Evolutionary conservation across 2,888 invertebrate species (phyloP), one percentile per base, ranked within the genome.

Genomic region (Pammene aurita): DNA sequence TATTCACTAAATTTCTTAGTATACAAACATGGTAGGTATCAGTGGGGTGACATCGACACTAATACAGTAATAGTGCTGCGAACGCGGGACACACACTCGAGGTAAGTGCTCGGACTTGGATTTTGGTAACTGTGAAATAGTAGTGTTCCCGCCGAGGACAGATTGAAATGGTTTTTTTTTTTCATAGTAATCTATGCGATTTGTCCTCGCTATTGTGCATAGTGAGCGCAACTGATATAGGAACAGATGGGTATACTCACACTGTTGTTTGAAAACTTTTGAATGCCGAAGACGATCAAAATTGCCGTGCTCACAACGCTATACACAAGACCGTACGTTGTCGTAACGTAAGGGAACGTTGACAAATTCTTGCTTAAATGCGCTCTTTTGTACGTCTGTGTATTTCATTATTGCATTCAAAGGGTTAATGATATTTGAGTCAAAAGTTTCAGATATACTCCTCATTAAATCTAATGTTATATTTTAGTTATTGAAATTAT

Each of bases 1-100:
- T 92, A 92, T 91, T 92, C 80, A 88, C 90, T 91, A 92, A 88
- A 87, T 83, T 81, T 82, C 85, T 89, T 90, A 87, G 86, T 87
- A 87, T 90, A 90, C 88, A 89, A 84, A 85, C 83, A 81, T 84
- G 84, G 86, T 83, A 79, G 79, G 60, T 64, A 65, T 69, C 65
- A 54, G 64, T 62, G 63, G 54, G 64, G 69, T 69, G 69, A 69
- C 69, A 65, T 65, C 65, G 55, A 69, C 65, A 67, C 69, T 69
- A 69, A 44, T 68, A 58, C 63, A 64, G 13, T 54, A 54, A 46
- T 50, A 61, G 67, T 61, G 67, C 67, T 57, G 63, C 63, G 50
- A 69, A 67, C 44, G 52, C 63, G 42, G 63, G 69, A 69, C 68
- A 69, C 63, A 35, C 54, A 69, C 54, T 63, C 63, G 60, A 54